These are phyloP conservation scores for Procambarus virginalis DNA, from an alignment of 1,140 invertebrate genomes.

Conservation along the genomic window DNA sequence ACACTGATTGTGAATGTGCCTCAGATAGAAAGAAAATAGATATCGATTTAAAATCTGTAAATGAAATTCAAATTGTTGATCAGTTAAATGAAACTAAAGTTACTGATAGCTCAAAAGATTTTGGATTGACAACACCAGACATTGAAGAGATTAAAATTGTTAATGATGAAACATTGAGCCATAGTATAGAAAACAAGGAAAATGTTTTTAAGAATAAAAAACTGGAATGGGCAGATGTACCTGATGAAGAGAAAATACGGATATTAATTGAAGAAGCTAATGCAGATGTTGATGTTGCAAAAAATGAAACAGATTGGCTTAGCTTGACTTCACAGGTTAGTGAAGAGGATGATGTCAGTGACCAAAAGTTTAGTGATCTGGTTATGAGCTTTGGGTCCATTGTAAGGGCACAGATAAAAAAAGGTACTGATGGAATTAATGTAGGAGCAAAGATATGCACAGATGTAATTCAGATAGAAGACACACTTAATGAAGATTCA, in stretches of 20 bases:
- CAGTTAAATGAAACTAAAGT: neutral
- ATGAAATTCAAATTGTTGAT: neutral
- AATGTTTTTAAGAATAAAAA: neutral
- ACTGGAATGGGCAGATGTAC: neutral
- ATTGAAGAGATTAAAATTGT: neutral
- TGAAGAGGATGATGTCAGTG: constrained; percentile 31
- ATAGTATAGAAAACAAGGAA: neutral
- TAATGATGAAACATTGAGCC: neutral
- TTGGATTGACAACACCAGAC: neutral
- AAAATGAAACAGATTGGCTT: constrained; percentile 40
- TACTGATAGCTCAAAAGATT: neutral
- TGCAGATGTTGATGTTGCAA: constrained; percentile 7
- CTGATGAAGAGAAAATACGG: constrained; percentile 38
- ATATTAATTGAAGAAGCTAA: constrained; percentile 29
- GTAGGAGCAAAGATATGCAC: neutral
- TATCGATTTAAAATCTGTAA: neutral
- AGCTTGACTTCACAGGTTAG: constrained; percentile 16
- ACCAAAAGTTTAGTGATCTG: constrained; percentile 52
- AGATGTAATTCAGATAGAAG: neutral
- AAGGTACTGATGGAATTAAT: constrained; percentile 13
- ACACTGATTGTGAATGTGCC: neutral
- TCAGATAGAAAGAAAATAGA: neutral
- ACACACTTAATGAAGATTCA: constrained; percentile 65
- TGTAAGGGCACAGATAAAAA: constrained; percentile 26
- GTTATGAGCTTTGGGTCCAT: constrained; percentile 44